Evolutionary conservation across 2,888 invertebrate species (phyloP).

Genomic region (Luperina nickerlii): DNA sequence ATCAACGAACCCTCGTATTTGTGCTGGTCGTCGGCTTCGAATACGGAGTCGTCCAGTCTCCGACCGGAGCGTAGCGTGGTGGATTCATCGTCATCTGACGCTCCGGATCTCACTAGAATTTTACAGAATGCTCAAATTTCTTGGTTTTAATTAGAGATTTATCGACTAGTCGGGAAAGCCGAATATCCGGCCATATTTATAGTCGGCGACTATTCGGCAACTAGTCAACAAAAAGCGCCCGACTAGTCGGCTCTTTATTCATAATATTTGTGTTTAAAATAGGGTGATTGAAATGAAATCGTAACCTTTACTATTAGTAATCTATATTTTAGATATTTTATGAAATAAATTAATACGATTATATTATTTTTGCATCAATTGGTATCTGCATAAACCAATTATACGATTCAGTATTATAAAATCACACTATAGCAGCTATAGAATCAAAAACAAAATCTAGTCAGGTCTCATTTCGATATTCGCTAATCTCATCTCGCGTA

Average conservation of each 20-base stretch:
- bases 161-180: not conserved
- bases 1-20: slow-evolving; percentile 81
- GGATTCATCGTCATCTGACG: slow-evolving; percentile 62
- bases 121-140: not conserved
- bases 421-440: no score
- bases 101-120: slow-evolving; percentile 71
- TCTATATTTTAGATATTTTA: not conserved
- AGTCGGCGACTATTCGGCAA: not conserved
- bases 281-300: not conserved
- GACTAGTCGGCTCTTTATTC: not conserved
- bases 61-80: slow-evolving; percentile 71
- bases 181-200: not conserved
- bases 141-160: not conserved
- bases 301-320: not conserved
- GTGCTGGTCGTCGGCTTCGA: slow-evolving; percentile 76
- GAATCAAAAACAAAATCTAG: no score
- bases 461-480: no score
- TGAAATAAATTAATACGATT: no score
- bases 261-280: not conserved
- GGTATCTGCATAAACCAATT: no score
- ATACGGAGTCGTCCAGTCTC: slow-evolving; percentile 79
- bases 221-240: not conserved
- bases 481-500: no score
- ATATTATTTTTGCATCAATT: no score
- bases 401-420: no score